These are phyloP conservation scores for Sphaerophoria rueppellii DNA, from an alignment of 2,888 invertebrate species.

Conservation along the genomic window DNA sequence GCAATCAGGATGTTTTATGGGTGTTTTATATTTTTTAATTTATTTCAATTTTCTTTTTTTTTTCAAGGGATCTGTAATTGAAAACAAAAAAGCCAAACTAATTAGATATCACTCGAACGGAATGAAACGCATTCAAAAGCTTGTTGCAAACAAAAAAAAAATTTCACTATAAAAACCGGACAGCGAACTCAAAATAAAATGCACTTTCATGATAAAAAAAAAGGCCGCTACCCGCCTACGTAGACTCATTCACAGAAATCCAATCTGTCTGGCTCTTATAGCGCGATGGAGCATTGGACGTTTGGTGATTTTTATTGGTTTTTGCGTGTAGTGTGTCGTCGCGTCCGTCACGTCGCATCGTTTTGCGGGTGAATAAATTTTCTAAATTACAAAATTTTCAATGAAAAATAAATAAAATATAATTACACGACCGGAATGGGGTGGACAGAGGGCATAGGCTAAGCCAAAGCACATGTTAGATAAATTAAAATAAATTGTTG, in stretches of 20 bases:
- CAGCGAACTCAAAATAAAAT: neutral
- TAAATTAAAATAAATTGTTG: conserved; percentile 57
- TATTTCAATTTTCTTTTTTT: too few species aligned
- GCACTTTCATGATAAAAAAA: neutral
- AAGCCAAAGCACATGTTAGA: conserved; percentile 23
- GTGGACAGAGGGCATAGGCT: neutral
- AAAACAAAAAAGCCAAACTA: conserved; percentile 41
- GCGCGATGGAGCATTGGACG: neutral
- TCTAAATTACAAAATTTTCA: conserved; percentile 57
- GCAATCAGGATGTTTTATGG: conserved; percentile 1
- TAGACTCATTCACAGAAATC: conserved; percentile 13
- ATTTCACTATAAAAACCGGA: conserved; percentile 60
- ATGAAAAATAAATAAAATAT: conserved; percentile 9
- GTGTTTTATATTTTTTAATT: too few species aligned
- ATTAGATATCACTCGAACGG: conserved; percentile 50
- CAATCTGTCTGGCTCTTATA: neutral
- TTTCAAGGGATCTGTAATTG: neutral
- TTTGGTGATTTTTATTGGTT: too few species aligned
- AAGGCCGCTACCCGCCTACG: conserved; percentile 38
- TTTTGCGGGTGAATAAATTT: conserved; percentile 55
- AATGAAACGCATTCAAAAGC: conserved; percentile 34
- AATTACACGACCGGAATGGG: neutral
- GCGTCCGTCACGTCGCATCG: neutral
- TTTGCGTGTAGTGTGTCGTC: neutral
- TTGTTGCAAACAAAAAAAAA: conserved; percentile 25